phyloP scores from a whole-genome alignment of 2,113 vertebrate species.

The Cavia aperea region DNA sequence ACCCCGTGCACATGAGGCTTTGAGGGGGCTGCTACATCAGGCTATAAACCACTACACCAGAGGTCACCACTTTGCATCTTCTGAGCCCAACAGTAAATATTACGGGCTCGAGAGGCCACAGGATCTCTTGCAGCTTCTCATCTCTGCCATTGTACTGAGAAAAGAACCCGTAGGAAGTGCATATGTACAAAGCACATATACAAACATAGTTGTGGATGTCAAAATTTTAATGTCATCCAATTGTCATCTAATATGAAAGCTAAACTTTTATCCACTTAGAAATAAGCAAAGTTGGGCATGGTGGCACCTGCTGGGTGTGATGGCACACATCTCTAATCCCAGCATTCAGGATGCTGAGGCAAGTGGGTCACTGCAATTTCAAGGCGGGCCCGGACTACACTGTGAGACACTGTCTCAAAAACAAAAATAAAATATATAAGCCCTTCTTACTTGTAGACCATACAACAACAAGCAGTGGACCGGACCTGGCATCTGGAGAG shows the following conservation, averaged over 20 bases:
- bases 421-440: neutral
- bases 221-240: neutral
- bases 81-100: neutral
- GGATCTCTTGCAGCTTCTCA: neutral
- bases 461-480: neutral
- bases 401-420: no score
- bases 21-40: neutral
- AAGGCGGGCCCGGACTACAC: no score
- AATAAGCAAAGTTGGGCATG: neutral
- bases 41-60: neutral
- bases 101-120: neutral
- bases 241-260: neutral
- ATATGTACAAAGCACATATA: no score
- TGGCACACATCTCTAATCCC: no score
- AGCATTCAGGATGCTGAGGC: no score
- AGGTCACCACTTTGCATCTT: neutral
- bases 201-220: no score
- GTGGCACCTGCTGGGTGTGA: no score
- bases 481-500: neutral
- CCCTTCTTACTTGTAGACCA: neutral
- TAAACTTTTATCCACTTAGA: neutral
- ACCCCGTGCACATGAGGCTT: no score
- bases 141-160: no score
- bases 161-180: no score
- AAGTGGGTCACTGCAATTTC: no score